Conservation (phyloP, 1,140 invertebrate species). For the Meloidogyne floridensis region DNA sequence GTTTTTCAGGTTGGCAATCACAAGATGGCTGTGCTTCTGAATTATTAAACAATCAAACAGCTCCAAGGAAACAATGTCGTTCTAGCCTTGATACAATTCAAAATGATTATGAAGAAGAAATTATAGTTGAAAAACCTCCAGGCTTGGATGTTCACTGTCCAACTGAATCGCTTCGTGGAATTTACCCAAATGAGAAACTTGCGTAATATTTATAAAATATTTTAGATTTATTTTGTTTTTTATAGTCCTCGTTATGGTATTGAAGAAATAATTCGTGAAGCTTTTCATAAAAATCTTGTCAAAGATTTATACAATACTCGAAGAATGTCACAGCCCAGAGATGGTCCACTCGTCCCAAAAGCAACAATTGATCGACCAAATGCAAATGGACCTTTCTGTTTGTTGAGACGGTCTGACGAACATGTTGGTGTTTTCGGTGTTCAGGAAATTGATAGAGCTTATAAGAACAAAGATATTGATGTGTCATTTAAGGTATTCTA, state of each 20-base stretch:
- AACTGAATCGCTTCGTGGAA: conserved; percentile 36
- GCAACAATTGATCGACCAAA: conserved; percentile 41
- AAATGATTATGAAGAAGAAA: conserved; percentile 46
- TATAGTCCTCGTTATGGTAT: conserved; percentile 55
- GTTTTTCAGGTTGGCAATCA: conserved; percentile 34
- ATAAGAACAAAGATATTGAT: conserved; percentile 55
- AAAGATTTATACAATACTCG: conserved; percentile 58
- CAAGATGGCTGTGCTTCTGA: conserved; percentile 34
- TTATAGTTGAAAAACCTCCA: conserved; percentile 52
- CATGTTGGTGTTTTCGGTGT: conserved; percentile 52
- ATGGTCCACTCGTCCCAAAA: conserved; percentile 43
- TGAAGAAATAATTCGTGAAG: conserved; percentile 48
- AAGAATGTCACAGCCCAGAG: conserved; percentile 23
- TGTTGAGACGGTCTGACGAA: conserved; percentile 49
- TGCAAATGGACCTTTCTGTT: conserved; percentile 50
- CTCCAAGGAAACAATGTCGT: conserved; percentile 11
- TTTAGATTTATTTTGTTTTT: background rate
- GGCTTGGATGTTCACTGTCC: conserved; percentile 55
- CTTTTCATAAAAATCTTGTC: conserved; percentile 52
- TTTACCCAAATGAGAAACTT: conserved; percentile 48
- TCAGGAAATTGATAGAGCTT: conserved; percentile 60
- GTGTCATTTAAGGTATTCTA: conserved; percentile 50
- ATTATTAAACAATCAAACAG: background rate
- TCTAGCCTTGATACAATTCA: conserved; percentile 17
- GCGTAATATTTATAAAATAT: conserved; percentile 27